These are phyloP conservation scores for Podarcis siculus DNA, from an alignment of 2,797 vertebrate genomes.

Conservation along the genomic window DNA sequence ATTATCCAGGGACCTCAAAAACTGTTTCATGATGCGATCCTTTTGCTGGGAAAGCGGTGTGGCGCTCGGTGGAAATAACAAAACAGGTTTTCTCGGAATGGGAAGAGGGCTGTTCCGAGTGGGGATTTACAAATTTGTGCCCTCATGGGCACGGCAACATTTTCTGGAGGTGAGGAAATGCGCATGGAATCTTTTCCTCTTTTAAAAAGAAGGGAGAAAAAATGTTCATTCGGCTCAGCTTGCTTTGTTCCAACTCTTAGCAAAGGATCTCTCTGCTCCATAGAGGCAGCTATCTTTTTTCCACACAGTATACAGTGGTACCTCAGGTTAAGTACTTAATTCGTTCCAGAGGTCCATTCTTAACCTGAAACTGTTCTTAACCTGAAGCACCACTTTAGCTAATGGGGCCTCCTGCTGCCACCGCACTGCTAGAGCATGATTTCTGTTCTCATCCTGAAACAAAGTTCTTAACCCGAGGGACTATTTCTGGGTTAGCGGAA, in stretches of 20 bases:
- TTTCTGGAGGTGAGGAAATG: not conserved
- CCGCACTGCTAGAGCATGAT: too few species aligned
- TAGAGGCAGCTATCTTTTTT: too few species aligned
- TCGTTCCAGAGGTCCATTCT: too few species aligned
- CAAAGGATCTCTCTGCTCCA: too few species aligned
- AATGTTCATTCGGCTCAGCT: not conserved
- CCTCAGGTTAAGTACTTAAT: too few species aligned
- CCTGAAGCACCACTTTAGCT: too few species aligned
- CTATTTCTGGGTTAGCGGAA: too few species aligned
- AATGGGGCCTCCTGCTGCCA: too few species aligned
- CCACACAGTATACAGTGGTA: too few species aligned
- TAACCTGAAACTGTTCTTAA: too few species aligned
- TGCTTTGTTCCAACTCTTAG: not conserved
- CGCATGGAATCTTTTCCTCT: not conserved
- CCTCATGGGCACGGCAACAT: not conserved
- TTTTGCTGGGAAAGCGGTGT: slow-evolving; percentile 20
- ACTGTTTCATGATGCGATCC: not conserved
- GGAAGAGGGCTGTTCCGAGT: not conserved
- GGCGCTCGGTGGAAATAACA: not conserved
- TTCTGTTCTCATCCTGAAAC: too few species aligned
- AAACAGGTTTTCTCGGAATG: slow-evolving; percentile 23
- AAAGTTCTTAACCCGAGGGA: too few species aligned
- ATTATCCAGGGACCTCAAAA: not conserved
- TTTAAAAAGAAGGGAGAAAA: not conserved
- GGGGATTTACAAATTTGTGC: not conserved